Evolutionary conservation across 2,888 invertebrate species (phyloP), one percentile per base, ranked within the genome.

Genomic region (Drosophila meridionalis): DNA sequence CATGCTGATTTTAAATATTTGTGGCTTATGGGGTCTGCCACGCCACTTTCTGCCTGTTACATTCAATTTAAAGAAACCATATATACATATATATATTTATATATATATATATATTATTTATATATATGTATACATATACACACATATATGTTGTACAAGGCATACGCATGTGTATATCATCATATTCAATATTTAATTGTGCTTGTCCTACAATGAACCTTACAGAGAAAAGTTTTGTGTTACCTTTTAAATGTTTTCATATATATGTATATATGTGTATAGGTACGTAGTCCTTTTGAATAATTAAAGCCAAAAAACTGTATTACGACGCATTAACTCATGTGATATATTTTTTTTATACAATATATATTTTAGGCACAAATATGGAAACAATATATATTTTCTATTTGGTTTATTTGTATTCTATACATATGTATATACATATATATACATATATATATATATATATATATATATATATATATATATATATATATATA

Each of bases 181-280:
- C 32, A 32, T 20, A 50, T 34, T 34, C 1, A 52, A 34, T 52
- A 52, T 52, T 34, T 30, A 50, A 5, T 34, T 52, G 34, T 34
- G 34, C 20, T 11, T 34, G 50, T 52, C 34, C 50, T 52, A 34
- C 50, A 52, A 52, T 34, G 20, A 52, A 20, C 50, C 20, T 34
- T 7, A 52, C 20, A 50, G n/a, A 50, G 20, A 12, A 26, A 1
- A 7, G 7, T 34, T 34, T 38, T 8, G 9, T 26, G 20, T 45
- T 71, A 70, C 70, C 70, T 71, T 56, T 50, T 40, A 20, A 48
- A 9, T 71, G n/a, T 53, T 48, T 38, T 63, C 64, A 72, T 64
- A 70, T 55, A 70, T 52, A 2, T 8, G 2, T 48, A 4, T 48
- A 48, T 7, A 48, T 32, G 9, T 2, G n/a, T n/a, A 56, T 36